Conservation (phyloP, 2,797 vertebrate genomes). For the Semotilus atromaculatus region DNA sequence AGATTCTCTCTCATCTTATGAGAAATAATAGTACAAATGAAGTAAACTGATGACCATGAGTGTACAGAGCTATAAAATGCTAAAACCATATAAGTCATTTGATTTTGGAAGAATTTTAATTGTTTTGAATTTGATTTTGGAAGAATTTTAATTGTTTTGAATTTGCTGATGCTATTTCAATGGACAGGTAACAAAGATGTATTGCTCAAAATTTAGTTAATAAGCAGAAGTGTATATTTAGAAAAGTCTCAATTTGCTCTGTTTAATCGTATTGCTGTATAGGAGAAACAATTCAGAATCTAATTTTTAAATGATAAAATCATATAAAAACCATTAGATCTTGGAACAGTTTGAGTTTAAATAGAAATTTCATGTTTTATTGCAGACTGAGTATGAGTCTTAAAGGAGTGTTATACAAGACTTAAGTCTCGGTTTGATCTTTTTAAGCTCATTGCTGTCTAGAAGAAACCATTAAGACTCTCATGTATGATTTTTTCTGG, state of each 20-base stretch:
- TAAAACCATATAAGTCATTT: neutral
- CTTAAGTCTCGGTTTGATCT: neutral
- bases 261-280: neutral
- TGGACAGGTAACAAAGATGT: neutral
- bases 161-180: neutral
- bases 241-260: too few relatives aligned
- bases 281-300: neutral
- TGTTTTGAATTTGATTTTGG: neutral
- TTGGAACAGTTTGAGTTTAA: neutral
- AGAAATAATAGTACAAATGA: neutral
- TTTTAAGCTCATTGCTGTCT: neutral
- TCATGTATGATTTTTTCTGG: neutral
- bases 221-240: neutral
- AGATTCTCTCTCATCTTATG: too few relatives aligned
- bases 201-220: neutral
- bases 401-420: neutral
- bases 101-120: neutral
- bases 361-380: neutral
- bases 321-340: neutral
- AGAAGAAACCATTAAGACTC: neutral
- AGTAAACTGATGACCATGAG: neutral
- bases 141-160: neutral
- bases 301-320: neutral
- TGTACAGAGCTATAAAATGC: neutral
- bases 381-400: neutral